Evolutionary conservation across 2,797 vertebrate species (phyloP).

Genomic region (Cygnus olor): DNA sequence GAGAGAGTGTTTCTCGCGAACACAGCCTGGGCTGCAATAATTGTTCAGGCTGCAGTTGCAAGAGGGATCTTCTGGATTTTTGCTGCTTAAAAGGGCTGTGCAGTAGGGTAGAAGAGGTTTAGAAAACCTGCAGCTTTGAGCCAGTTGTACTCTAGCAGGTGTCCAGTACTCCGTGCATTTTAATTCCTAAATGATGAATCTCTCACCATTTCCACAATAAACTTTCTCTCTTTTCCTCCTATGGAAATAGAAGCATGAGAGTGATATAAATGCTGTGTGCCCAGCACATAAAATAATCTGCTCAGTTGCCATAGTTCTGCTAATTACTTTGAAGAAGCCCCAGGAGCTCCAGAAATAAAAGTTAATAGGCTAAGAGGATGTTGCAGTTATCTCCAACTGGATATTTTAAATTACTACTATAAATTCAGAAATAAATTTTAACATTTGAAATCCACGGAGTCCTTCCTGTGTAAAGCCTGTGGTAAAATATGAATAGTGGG

Average conservation of each 20-base stretch:
- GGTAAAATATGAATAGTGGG: background rate
- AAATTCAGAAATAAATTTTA: constrained; percentile 53
- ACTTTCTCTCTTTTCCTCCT: constrained; percentile 21
- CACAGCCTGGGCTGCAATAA: background rate
- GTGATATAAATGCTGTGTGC: background rate
- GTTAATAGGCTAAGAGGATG: constrained; percentile 57
- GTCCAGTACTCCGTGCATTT: background rate
- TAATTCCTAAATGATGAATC: background rate
- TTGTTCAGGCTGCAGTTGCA: background rate
- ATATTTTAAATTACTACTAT: constrained; percentile 61
- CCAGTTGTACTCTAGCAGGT: background rate
- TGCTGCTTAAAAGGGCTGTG: background rate
- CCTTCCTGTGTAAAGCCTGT: background rate
- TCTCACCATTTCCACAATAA: background rate
- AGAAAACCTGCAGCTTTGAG: constrained; percentile 12
- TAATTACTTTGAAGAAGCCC: constrained; percentile 61
- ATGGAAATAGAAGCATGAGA: background rate
- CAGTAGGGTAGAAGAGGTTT: background rate
- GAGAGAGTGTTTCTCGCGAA: background rate
- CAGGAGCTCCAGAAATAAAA: constrained; percentile 60
- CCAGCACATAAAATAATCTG: constrained; percentile 40
- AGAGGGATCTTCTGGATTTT: background rate
- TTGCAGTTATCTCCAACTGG: constrained; percentile 43
- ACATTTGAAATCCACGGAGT: background rate
- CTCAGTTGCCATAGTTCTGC: constrained; percentile 49